These are phyloP conservation scores for Neoaliturus tenellus DNA, from an alignment of 2,888 invertebrate genomes.

Conservation along the genomic window DNA sequence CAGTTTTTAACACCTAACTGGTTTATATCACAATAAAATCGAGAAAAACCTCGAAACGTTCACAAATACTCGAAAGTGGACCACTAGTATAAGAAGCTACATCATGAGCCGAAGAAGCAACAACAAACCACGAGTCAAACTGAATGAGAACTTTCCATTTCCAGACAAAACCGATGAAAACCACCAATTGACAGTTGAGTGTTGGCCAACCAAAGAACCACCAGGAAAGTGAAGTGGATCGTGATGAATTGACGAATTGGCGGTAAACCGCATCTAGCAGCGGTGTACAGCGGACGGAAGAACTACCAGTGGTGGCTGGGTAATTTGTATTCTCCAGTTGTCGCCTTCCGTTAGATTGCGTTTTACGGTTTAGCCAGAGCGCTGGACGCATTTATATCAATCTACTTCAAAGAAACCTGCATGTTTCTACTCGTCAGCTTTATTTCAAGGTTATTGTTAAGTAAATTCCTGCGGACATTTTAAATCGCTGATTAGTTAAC, in stretches of 20 bases:
- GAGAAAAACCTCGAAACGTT: too few species aligned
- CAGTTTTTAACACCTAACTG: too few species aligned
- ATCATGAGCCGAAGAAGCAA: too few species aligned
- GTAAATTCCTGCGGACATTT: neutral
- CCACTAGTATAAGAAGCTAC: too few species aligned
- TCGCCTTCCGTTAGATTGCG: neutral
- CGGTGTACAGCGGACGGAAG: neutral
- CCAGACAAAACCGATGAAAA: neutral
- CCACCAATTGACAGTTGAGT: neutral
- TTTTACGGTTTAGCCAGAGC: neutral
- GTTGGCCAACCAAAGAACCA: neutral
- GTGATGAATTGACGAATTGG: constrained; percentile 22
- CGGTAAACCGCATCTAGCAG: neutral
- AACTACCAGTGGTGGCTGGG: neutral
- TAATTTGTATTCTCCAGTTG: neutral
- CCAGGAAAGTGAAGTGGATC: constrained; percentile 1
- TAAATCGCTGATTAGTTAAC: too few species aligned
- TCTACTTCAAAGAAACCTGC: too few species aligned
- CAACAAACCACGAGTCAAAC: too few species aligned
- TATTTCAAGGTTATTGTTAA: too few species aligned
- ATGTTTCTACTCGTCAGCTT: too few species aligned
- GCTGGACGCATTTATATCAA: neutral
- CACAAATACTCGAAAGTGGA: too few species aligned
- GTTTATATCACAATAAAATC: too few species aligned
- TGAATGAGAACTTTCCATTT: too few species aligned